Percentiles rank a stretch among this genome's conserved stretches.
Conservation (phyloP, 2,113 vertebrate species). For the Bubo scandiacus region DNA sequence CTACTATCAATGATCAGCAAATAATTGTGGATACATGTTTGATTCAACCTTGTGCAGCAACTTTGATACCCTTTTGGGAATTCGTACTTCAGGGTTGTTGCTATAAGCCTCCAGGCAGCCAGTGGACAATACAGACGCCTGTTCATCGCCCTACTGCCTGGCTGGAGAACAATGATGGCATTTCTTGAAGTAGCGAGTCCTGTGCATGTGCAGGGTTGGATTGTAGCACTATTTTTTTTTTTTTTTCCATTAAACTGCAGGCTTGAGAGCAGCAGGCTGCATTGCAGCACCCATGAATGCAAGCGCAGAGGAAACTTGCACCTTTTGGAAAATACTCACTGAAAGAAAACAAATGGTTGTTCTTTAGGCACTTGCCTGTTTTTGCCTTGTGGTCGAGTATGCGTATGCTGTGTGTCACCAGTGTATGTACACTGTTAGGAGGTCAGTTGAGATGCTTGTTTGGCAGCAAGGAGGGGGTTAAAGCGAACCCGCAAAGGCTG, state of each 20-base stretch:
- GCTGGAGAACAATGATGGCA: slow-evolving; percentile 7
- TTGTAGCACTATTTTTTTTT: background rate
- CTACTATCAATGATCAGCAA: background rate
- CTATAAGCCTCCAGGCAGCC: background rate
- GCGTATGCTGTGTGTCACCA: rapidly evolving
- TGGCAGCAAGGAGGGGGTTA: slow-evolving; percentile 32
- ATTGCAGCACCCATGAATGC: background rate
- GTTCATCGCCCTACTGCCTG: background rate
- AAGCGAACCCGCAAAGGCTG: background rate
- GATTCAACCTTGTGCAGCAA: background rate
- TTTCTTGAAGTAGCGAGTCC: slow-evolving; percentile 40
- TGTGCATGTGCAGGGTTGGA: slow-evolving; percentile 23
- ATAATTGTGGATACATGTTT: background rate
- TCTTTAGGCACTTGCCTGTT: background rate
- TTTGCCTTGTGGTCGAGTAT: background rate
- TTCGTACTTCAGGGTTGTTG: background rate
- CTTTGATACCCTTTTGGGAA: background rate
- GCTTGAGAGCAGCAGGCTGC: background rate
- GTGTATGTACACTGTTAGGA: background rate
- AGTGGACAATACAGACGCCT: background rate
- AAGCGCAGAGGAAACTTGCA: background rate
- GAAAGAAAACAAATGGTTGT: background rate
- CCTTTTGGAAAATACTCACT: background rate
- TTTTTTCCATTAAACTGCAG: background rate
- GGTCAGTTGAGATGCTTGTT: background rate